Conservation (phyloP, 2,888 invertebrate genomes). For the Cephus runcator region DNA sequence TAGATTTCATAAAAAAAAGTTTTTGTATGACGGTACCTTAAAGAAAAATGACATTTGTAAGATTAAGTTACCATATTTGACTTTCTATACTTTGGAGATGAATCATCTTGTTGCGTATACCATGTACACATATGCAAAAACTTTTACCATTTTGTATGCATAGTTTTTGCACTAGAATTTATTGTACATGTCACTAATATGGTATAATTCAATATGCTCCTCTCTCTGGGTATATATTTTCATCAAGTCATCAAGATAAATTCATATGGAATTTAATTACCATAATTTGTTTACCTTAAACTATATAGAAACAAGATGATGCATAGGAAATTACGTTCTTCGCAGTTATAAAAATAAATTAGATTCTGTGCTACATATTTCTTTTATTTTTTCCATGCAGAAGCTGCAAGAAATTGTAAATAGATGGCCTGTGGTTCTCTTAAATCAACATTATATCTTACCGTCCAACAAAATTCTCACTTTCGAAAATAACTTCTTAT, state of each 20-base stretch:
- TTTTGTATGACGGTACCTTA: not conserved
- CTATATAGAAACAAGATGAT: not conserved
- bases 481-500: not conserved
- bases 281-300: not conserved
- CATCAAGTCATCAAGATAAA: not conserved
- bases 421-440: not conserved
- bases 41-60: not conserved
- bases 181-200: slow-evolving; percentile 12
- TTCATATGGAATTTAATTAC: not conserved
- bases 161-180: slow-evolving; percentile 7
- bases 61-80: not conserved
- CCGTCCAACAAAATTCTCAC: not conserved
- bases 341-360: not conserved
- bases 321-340: not conserved
- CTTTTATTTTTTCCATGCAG: not conserved
- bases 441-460: not conserved
- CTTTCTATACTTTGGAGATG: not conserved
- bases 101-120: not conserved
- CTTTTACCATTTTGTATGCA: not conserved
- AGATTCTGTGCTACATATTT: not conserved
- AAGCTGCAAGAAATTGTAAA: not conserved
- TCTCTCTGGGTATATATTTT: not conserved
- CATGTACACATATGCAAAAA: not conserved
- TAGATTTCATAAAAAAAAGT: not conserved
- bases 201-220: not conserved